These are phyloP conservation scores for Oncorhynchus clarkii DNA, from an alignment of 2,113 vertebrate species.

Conservation along the genomic window DNA sequence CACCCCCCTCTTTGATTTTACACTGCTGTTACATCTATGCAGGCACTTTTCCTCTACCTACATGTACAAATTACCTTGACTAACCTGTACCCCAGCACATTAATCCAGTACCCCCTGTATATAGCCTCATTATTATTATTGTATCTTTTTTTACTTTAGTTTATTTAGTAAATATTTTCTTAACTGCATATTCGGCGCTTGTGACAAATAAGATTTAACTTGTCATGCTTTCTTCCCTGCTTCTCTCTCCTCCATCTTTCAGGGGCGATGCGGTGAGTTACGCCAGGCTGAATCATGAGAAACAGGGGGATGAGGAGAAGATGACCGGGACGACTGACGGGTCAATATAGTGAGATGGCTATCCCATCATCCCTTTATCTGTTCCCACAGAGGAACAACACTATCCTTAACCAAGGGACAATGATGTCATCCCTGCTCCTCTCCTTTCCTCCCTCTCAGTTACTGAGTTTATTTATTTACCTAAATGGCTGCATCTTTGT, in stretches of 20 bases:
- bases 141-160: no score
- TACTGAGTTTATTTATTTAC: slow-evolving; percentile 36
- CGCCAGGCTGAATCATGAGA: slow-evolving; percentile 88
- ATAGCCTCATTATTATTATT: no score
- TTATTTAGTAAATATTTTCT: no score
- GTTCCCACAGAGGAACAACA: background rate
- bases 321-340: slow-evolving; percentile 71
- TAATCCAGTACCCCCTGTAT: no score
- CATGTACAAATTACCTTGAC: no score
- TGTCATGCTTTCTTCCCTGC: background rate
- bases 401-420: background rate
- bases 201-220: no score
- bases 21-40: no score
- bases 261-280: slow-evolving; percentile 93
- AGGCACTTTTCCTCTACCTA: no score
- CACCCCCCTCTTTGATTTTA: no score
- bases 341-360: slow-evolving; percentile 71
- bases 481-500: slow-evolving; percentile 22
- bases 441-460: background rate
- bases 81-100: no score
- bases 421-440: no score
- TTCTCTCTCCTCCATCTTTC: slow-evolving; percentile 25
- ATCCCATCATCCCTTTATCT: background rate
- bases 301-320: slow-evolving; percentile 85
- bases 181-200: no score